Percentiles rank a stretch among this genome's conserved stretches.
Conservation (phyloP, 2,113 vertebrate genomes). For the Seriola quinqueradiata region DNA sequence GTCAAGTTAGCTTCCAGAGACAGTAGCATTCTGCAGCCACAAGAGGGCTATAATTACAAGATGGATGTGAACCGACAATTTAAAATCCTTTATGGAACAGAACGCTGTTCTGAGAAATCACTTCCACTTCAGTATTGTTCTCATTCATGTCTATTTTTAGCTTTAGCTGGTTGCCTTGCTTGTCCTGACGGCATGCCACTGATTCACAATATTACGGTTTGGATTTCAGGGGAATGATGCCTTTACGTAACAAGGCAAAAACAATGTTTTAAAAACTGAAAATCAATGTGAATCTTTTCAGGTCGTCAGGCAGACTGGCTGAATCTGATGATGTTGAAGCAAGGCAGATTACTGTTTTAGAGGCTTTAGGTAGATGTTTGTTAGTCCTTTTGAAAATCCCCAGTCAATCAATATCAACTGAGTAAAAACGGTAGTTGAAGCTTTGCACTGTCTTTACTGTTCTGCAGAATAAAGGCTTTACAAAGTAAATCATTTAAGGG, state of each 20-base stretch:
- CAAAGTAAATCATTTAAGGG: neutral
- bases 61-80: too few species aligned
- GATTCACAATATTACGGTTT: too few species aligned
- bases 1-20: too few species aligned
- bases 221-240: neutral
- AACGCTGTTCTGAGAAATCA: too few species aligned
- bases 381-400: conserved; percentile 14
- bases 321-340: neutral
- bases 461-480: neutral
- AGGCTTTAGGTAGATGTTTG: conserved; percentile 24
- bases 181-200: too few species aligned
- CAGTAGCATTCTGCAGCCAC: too few species aligned
- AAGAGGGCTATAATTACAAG: too few species aligned
- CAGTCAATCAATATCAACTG: conserved; percentile 41
- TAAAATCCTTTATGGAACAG: too few species aligned
- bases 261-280: conserved; percentile 20
- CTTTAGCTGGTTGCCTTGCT: too few species aligned
- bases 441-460: neutral
- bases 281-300: conserved; percentile 27
- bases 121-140: too few species aligned
- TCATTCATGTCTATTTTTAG: too few species aligned
- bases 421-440: conserved; percentile 10
- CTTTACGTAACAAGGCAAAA: conserved; percentile 6
- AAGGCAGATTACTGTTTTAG: neutral
- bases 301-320: conserved; percentile 5